Evolutionary conservation across 2,113 vertebrate genomes (phyloP), one percentile per base, ranked within the genome.

Genomic region (Rafetus swinhoei): DNA sequence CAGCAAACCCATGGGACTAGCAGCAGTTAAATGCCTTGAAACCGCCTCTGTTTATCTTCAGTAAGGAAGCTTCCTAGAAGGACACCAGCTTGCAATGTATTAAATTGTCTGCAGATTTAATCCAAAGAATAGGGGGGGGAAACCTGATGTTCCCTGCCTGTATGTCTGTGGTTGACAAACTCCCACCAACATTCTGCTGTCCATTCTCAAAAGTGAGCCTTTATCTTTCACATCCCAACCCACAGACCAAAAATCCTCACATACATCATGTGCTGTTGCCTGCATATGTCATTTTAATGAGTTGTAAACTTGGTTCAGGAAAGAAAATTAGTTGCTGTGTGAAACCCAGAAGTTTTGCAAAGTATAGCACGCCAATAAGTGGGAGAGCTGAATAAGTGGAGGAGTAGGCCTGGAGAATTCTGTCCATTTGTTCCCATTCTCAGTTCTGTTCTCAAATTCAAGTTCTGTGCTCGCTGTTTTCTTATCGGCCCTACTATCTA

Each of bases 301-400:
- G 95, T 82, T 94, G 82, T 88, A 95, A 93, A 92, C 55, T 94
- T 94, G 62, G 74, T 60, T 95, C 85, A 91, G 21, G 83, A 45
- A 91, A 89, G 89, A 95, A 93, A 94, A 93, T 77, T 72, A 87
- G 69, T 45, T 93, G 45, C 87, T 88, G 93, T 96, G 35, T 74
- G 15, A 95, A 86, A 92, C 77, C 85, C 79, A 39, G 76, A 55
- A 84, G 90, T 89, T 85, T 90, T 91, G 81, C 94, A 83, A 81
- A 19, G n/a, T 88, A 72, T 85, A 65, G 54, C 52, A 86, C 3
- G 60, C 21, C 55, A 85, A 69, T 83, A 90, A 54, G 7, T 35
- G 60, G 82, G 54, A 79, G 9, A 85, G 6, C 62, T 72, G 54
- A 84, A 45, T 56, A 85, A 90, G 65, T 18, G 18, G 11, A 77